Conservation (phyloP, 2,797 vertebrate species). For the Esox masquinongy region DNA sequence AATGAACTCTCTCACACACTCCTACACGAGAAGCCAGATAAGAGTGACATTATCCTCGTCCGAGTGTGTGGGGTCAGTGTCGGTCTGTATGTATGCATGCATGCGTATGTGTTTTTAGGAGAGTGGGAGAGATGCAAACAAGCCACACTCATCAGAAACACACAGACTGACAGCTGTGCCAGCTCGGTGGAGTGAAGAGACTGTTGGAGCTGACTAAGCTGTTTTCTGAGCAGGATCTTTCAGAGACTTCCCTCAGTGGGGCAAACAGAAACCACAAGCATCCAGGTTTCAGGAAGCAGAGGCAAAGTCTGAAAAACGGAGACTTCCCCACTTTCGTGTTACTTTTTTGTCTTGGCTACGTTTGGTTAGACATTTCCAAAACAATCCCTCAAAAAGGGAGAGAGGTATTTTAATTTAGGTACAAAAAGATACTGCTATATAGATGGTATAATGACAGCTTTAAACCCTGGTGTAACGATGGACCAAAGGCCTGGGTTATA, state of each 20-base stretch:
- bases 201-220: background rate
- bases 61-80: background rate
- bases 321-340: too few relatives aligned
- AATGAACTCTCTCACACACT: slow-evolving; percentile 17
- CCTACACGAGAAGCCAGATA: slow-evolving; percentile 1
- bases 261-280: too few relatives aligned
- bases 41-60: background rate
- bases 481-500: background rate
- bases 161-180: background rate
- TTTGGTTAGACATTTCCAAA: background rate
- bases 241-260: too few relatives aligned
- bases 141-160: background rate
- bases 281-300: too few relatives aligned
- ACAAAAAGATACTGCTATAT: background rate
- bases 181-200: background rate
- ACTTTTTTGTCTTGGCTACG: too few relatives aligned
- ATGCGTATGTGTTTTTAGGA: background rate
- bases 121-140: background rate
- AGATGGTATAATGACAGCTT: background rate
- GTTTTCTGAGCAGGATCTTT: background rate
- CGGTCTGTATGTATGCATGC: background rate
- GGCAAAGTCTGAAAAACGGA: too few relatives aligned
- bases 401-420: background rate
- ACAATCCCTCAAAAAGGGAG: background rate
- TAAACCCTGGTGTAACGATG: background rate